Base-by-base conservation (phyloP, 2,113 vertebrate species). In the Cinclus cinclus region DNA sequence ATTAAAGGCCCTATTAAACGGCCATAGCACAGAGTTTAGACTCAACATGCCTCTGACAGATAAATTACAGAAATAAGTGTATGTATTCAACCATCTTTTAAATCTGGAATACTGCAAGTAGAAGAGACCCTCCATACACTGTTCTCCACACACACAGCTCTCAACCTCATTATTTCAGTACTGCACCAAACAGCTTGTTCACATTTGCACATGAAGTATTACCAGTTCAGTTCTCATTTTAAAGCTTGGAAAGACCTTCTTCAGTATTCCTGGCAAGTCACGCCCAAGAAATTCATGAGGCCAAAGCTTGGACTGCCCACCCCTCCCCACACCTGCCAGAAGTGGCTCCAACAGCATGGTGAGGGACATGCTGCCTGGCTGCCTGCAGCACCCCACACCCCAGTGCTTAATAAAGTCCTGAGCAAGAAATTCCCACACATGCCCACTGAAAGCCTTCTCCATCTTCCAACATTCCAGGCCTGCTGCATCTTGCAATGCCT, bases 251-350 rank as follows among this genome's bases (percentile, higher is more conserved):
- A 18, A 21, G 42, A 55, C 23, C 20, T 89, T 4, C 2, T 8
- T 49, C 46, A 74, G n/a, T 35, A 28, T 41, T 74, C 59, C 73
- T 67, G 50, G 24, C 15, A 42, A 71, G 35, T 55, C 79, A 62
- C 0, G 0, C 24, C 56, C 0, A 0, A 82, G 52, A 75, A 62
- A 69, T 31, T 49, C 19, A 44, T 0, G 0, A 58, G 24, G 33
- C 10, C 31, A 28, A 9, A 0, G 4, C 62, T 69, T 28, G 23
- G 35, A 39, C 21, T 1, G 0, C 49, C n/a, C 3, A 2, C 23
- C 76, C 30, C 63, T 71, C 49, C 53, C 44, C 14, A 56, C 5
- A 1, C 39, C 39, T 7, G 8, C 39, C 6, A 4, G 31, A 58
- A 56, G 11, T 11, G 14, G 50, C 30, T 35, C 75, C 8, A 6